phyloP scores from a whole-genome alignment of 2,113 vertebrate genomes.

The cat (Felis catus) region F.catus_Fca126_mat1.0 CM031412.1:204038001-204038500 shows the following conservation, averaged over 20 bases:
- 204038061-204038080: slow-evolving; percentile 24
- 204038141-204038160: slow-evolving; percentile 63
- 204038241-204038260: slow-evolving; percentile 32
- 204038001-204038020: background rate
- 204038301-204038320: slow-evolving; percentile 36
- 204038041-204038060: slow-evolving; percentile 33
- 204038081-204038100: slow-evolving; percentile 64
- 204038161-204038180: slow-evolving; percentile 35
- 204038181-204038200: slow-evolving; percentile 58
- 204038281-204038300: slow-evolving; percentile 40
- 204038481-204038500: background rate
- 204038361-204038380: background rate
- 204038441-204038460: background rate
- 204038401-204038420: background rate
- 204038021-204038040: slow-evolving; percentile 55
- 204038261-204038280: slow-evolving; percentile 52
- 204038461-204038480: background rate
- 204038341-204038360: slow-evolving; percentile 15
- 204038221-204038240: background rate
- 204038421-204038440: background rate
- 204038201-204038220: slow-evolving; percentile 38
- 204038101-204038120: slow-evolving; percentile 56
- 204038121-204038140: slow-evolving; percentile 53
- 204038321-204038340: slow-evolving; percentile 22
- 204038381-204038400: background rate